phyloP scores from a whole-genome alignment of 2,888 invertebrate genomes.

The Deroplatys truncata region DNA sequence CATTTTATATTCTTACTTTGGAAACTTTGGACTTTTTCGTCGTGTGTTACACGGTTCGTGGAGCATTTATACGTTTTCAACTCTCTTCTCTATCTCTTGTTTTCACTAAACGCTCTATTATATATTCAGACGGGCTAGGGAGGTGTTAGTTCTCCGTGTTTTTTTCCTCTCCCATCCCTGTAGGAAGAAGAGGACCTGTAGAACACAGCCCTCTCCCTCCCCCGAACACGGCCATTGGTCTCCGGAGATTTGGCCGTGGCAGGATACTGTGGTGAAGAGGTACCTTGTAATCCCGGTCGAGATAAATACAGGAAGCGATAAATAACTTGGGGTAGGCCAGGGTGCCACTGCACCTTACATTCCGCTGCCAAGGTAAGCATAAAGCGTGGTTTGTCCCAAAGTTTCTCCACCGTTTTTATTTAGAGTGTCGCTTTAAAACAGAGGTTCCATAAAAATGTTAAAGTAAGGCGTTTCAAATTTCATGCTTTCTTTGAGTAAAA shows the following conservation, averaged over 20 bases:
- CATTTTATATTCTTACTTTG: neutral
- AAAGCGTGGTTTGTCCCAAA: neutral
- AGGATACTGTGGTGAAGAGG: neutral
- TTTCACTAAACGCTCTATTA: neutral
- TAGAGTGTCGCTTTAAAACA: neutral
- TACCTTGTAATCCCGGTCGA: neutral
- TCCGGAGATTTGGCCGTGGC: neutral
- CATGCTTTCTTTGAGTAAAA: too few species aligned
- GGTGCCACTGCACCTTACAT: neutral
- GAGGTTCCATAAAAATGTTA: too few species aligned
- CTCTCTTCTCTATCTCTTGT: neutral
- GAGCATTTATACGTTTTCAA: neutral
- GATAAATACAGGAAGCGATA: conserved; percentile 10
- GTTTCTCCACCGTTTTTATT: neutral
- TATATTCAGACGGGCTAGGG: neutral
- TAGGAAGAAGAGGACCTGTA: neutral
- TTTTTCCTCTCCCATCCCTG: too few species aligned
- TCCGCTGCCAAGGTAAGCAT: neutral
- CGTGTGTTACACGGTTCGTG: neutral
- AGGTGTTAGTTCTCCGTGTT: neutral
- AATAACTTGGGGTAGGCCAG: neutral
- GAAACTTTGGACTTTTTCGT: neutral
- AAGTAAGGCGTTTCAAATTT: too few species aligned
- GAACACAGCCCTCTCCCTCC: neutral
- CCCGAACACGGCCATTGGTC: neutral